Evolutionary conservation across 2,888 invertebrate genomes (phyloP).

Genomic region (Mesodorylaimus sp.): DNA sequence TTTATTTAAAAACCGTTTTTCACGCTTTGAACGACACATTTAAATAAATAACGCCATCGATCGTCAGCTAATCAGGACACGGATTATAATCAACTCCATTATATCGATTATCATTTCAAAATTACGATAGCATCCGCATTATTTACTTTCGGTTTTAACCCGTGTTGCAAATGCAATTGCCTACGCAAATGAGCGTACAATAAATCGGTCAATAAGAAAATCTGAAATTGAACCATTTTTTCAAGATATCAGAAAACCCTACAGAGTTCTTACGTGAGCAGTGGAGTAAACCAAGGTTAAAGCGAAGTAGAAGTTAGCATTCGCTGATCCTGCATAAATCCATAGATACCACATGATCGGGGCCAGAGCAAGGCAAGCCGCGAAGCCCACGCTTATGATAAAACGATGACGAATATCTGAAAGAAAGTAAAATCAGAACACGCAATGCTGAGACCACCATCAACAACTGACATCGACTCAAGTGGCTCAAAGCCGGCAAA

Average conservation of each 20-base stretch:
- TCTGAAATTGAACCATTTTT: background rate
- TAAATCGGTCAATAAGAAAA: slow-evolving; percentile 10
- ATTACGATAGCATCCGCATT: background rate
- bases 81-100: too few relatives aligned
- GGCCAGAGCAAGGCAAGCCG: slow-evolving; percentile 69
- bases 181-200: slow-evolving; percentile 8
- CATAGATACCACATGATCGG: slow-evolving; percentile 94
- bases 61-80: too few relatives aligned
- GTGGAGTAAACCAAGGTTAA: slow-evolving; percentile 82
- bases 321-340: slow-evolving; percentile 93
- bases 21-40: too few relatives aligned
- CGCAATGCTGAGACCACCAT: background rate
- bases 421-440: slow-evolving; percentile 25
- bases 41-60: too few relatives aligned
- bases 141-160: slow-evolving; percentile 5
- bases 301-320: slow-evolving; percentile 98
- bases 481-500: slow-evolving; percentile 71
- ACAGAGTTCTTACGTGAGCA: slow-evolving; percentile 53
- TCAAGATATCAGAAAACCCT: background rate
- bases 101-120: too few relatives aligned
- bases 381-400: slow-evolving; percentile 68
- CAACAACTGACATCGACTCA: slow-evolving; percentile 57
- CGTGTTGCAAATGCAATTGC: slow-evolving; percentile 2
- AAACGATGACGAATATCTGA: slow-evolving; percentile 84
- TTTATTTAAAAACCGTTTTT: too few relatives aligned